These are phyloP conservation scores for Hofmannophila pseudospretella DNA, from an alignment of 2,888 invertebrate species.

Conservation along the genomic window DNA sequence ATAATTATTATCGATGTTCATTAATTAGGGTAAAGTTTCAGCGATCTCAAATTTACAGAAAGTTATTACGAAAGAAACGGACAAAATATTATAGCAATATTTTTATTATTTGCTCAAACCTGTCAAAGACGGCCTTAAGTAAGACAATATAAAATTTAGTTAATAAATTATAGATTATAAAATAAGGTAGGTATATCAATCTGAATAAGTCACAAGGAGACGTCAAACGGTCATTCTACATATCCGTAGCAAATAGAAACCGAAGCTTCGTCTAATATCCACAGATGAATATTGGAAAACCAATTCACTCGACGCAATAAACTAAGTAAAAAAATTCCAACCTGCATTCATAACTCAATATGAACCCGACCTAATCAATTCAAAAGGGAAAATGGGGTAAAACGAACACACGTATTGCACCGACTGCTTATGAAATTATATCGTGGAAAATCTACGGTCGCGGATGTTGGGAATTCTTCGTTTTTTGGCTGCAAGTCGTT, in stretches of 20 bases:
- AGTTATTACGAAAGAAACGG: no score
- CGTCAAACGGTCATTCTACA: neutral
- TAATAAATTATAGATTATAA: no score
- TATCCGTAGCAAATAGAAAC: conserved; percentile 10
- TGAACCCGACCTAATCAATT: conserved; percentile 72
- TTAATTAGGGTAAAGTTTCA: neutral
- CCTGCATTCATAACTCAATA: conserved; percentile 67
- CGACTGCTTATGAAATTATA: conserved; percentile 74
- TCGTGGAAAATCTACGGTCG: conserved; percentile 64
- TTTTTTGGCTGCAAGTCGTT: conserved; percentile 48
- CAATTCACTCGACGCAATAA: conserved; percentile 26
- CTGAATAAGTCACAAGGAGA: no score
- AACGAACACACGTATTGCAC: conserved; percentile 55
- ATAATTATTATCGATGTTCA: neutral
- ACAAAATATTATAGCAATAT: no score
- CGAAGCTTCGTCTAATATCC: conserved; percentile 26
- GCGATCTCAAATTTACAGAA: neutral
- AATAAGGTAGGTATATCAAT: no score
- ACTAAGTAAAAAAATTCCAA: conserved; percentile 45
- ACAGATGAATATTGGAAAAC: conserved; percentile 43
- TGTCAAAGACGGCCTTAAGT: no score
- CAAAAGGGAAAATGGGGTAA: conserved; percentile 67
- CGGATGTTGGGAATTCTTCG: conserved; percentile 29
- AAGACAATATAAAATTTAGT: no score
- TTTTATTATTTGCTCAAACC: no score